Percentiles rank a stretch among this genome's conserved stretches.
phyloP scores from a whole-genome alignment of 1,140 invertebrate species.

The Acyrthosiphon pisum region DNA sequence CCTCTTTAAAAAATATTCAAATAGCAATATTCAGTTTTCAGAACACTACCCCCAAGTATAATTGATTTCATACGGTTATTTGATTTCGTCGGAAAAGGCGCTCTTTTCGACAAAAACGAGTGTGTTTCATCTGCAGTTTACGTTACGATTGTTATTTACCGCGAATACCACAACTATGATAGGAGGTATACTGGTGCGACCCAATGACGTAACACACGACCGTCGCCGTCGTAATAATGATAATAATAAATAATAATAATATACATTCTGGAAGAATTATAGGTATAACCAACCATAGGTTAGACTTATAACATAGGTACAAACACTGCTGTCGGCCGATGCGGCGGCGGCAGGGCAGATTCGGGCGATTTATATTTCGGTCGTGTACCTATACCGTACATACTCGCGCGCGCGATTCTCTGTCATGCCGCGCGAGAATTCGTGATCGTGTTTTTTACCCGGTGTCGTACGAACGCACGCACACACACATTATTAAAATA shows the following conservation, averaged over 20 bases:
- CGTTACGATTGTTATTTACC: background rate
- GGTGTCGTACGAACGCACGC: background rate
- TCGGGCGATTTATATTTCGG: slow-evolving; percentile 20
- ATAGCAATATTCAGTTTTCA: background rate
- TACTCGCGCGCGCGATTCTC: background rate
- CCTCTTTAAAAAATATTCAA: background rate
- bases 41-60: background rate
- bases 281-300: too few relatives aligned
- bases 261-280: background rate
- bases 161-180: background rate
- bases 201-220: background rate
- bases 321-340: background rate
- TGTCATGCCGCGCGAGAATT: slow-evolving; percentile 4
- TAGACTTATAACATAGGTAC: background rate
- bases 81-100: background rate
- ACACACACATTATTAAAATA: background rate
- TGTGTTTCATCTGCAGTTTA: background rate
- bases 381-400: slow-evolving; percentile 16
- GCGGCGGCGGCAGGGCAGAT: background rate
- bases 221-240: slow-evolving; percentile 1
- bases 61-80: background rate
- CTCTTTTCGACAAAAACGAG: background rate
- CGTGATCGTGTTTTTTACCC: slow-evolving; percentile 20
- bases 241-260: slow-evolving; percentile 8
- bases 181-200: background rate